A percentile compares a stretch with the other conserved stretches of the same genome.
These are phyloP conservation scores for Heliconius erato DNA, from an alignment of 2,888 invertebrate species.

Conservation along the genomic window DNA sequence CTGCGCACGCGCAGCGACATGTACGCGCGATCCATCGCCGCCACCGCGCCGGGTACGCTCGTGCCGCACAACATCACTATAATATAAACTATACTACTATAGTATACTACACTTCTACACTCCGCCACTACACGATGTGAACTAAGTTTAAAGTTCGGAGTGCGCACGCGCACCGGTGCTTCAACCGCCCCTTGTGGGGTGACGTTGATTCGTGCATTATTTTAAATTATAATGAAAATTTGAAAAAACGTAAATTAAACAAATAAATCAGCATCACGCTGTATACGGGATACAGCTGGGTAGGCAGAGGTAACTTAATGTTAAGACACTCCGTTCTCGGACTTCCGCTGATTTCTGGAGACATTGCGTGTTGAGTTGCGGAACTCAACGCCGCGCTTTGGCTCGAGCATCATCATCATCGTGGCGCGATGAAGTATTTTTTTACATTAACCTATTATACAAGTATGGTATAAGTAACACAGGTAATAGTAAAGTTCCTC, in stretches of 20 bases:
- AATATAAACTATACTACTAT: constrained; percentile 58
- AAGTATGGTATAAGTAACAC: background rate
- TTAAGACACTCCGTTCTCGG: no score
- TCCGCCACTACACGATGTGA: constrained; percentile 32
- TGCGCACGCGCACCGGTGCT: constrained; percentile 4
- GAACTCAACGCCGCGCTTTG: no score
- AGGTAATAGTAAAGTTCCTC: no score
- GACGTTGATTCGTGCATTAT: constrained; percentile 9
- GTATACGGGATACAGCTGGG: no score
- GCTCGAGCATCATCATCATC: no score
- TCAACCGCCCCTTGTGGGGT: constrained; percentile 8
- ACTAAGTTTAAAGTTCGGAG: constrained; percentile 26
- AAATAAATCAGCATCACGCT: background rate
- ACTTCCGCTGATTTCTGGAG: no score
- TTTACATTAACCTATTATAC: background rate
- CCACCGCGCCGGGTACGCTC: constrained; percentile 70
- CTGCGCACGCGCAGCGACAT: constrained; percentile 84
- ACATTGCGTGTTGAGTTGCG: no score
- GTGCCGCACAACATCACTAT: constrained; percentile 64
- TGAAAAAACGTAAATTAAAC: no score
- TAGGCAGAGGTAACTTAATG: no score
- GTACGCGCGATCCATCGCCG: constrained; percentile 83
- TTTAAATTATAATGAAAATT: background rate
- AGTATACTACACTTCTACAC: constrained; percentile 52
- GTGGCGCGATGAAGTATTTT: no score